Base-by-base conservation (phyloP, 1,140 invertebrate genomes). In the Drosophila nebulosa region DNA sequence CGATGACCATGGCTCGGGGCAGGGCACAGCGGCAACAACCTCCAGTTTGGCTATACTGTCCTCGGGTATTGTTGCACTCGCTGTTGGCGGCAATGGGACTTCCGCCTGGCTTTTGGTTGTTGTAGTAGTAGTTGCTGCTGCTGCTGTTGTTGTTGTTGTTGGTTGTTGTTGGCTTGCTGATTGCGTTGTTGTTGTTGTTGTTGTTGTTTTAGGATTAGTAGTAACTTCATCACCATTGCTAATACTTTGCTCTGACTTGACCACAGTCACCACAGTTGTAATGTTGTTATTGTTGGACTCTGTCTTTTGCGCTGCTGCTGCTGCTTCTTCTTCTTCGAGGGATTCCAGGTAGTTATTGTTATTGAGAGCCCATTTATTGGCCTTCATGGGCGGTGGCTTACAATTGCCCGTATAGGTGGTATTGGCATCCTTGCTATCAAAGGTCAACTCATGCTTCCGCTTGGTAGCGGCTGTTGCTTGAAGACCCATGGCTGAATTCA, bases 401-500 rank as follows among this genome's bases (percentile, higher is more conserved):
- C 90, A 91, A 63, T 80, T 90, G 72, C 77, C 78, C 51, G 83
- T 89, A 59, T 90, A 90, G 51, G 83, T 88, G 73, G 84, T 86
- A 46, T 89, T 89, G 35, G 79, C 80, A 78, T 91, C 86, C 78
- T 91, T 90, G 75, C 78, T 78, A 35, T 90, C 85, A 52, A 90
- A 88, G 70, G 92, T 90, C 68, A 91, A 79, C 68, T 93, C 93
- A 69, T 94, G 91, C 91, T 95, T 95, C 91, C 94, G 94, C 93
- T 95, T 95, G 79, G 93, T 93, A 69, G 90, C 89, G 92, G 94
- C 94, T 90, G 94, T 95, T 92, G 94, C 94, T 93, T 95, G 94
- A 93, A 95, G 93, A 94, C 94, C 94, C 94, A 95, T 95, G 93
- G 94, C 95, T 93, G 94, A 94, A 94, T 94, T 94, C 92, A 94